Evolutionary conservation across 2,113 vertebrate species (phyloP), one percentile per base, ranked within the genome.

Genomic region (Engraulis encrasicolus): DNA sequence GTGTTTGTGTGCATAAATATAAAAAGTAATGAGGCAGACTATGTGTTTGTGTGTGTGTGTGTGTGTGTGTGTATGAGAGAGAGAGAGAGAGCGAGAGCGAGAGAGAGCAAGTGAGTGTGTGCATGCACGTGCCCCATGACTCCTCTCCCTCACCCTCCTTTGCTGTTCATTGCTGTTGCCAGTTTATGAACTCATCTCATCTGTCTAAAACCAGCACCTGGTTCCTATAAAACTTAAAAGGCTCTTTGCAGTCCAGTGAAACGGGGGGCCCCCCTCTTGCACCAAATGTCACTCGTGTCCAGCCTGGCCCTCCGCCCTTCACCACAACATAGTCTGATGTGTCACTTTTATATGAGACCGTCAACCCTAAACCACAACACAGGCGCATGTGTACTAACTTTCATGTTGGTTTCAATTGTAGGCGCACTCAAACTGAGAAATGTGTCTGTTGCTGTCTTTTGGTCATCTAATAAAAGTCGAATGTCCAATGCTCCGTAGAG

Each of bases 111-210:
- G 40, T 45, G 40, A 5, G 40, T 45, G 40, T 45, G 40, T 45
- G 40, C 9, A 9, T 45, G 40, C 9, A 3, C 9, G 40, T 45
- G 40, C 9, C 4, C 4, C 9, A 9, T 45, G 40, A 5, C 4
- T n/a, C n/a, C 58, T 71, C 23, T 71, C 23, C 15, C 27, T 31
- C 27, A 11, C 6, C 31, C 61, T 34, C 15, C 9, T 15, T 34
- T 34, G 27, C 66, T 74, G 66, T 74, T 27, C 31, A 4, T 31
- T 74, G 66, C 11, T 14, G 34, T 34, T 74, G 66, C 66, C 66
- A 34, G 66, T 74, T 74, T 34, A 31, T 74, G 66, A 74, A 74
- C 66, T 66, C 58, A 74, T 74, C 66, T 31, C n/a, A n/a, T n/a
- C n/a, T n/a, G n/a, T n/a, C n/a, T n/a, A n/a, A n/a, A n/a, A 34